Evolutionary conservation across 2,888 invertebrate genomes (phyloP).

Genomic region (Acholoe squamosa): DNA sequence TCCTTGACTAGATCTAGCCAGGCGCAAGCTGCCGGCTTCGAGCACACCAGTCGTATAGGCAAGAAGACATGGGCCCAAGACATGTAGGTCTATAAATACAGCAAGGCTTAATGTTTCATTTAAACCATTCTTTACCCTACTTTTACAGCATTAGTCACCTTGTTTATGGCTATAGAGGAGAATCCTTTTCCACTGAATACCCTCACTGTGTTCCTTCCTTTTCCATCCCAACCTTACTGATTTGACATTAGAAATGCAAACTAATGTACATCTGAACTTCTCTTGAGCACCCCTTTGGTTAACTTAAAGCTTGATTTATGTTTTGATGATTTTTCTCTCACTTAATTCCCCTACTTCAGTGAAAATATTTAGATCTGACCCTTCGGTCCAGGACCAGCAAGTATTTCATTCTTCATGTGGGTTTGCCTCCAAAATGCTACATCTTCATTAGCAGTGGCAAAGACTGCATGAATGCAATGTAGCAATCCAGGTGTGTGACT

Average conservation of each 20-base stretch:
- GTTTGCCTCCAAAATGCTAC: not conserved
- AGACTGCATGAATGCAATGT: not conserved
- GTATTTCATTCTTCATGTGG: not conserved
- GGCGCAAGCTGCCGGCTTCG: conserved; percentile 41
- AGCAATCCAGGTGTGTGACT: not conserved
- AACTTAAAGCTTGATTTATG: conserved; percentile 42
- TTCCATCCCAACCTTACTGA: not conserved
- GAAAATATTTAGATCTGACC: conserved; percentile 40
- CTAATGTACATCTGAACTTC: not conserved
- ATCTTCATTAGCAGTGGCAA: not conserved
- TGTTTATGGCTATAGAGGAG: conserved; percentile 17
- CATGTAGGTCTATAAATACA: conserved; percentile 48
- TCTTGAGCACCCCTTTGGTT: conserved; percentile 52
- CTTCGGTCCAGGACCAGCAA: conserved; percentile 23
- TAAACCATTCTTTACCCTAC: not conserved
- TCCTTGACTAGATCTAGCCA: conserved; percentile 43
- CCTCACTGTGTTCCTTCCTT: not conserved
- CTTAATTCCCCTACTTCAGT: not conserved
- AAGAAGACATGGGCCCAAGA: too few species aligned
- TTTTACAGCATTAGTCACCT: not conserved
- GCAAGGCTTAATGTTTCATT: conserved; percentile 31
- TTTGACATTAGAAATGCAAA: not conserved
- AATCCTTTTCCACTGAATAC: not conserved
- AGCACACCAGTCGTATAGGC: conserved; percentile 31
- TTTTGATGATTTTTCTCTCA: not conserved